Percentiles rank a stretch among this genome's conserved stretches.
Conservation (phyloP, 1,140 invertebrate species). For the Trichonephila clavipes region DNA sequence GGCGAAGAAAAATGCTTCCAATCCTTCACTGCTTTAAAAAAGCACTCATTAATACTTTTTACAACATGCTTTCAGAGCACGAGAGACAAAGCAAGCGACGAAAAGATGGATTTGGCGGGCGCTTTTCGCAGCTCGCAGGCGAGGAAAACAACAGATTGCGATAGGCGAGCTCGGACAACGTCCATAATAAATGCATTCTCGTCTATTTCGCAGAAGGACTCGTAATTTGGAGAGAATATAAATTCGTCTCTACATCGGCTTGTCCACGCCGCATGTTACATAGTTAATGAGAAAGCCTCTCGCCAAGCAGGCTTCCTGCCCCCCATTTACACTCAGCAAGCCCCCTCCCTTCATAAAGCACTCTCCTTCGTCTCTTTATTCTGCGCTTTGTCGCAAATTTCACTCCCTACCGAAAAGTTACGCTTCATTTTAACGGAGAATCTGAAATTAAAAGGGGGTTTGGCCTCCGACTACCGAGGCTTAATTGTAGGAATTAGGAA, state of each 20-base stretch:
- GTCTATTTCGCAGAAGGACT: neutral
- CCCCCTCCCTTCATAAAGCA: neutral
- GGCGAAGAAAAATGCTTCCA: too few relatives aligned
- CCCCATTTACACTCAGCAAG: conserved; percentile 12
- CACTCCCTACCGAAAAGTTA: neutral
- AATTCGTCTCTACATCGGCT: conserved; percentile 57
- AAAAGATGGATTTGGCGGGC: too few relatives aligned
- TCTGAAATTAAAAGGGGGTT: conserved; percentile 2
- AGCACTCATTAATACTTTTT: too few relatives aligned
- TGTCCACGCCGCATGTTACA: conserved; percentile 58
- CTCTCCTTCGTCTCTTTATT: neutral
- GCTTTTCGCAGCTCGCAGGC: too few relatives aligned
- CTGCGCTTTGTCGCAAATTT: conserved; percentile 12
- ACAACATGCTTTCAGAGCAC: too few relatives aligned
- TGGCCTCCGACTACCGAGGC: too few relatives aligned
- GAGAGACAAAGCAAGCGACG: neutral
- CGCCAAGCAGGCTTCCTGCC: neutral
- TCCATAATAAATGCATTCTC: conserved; percentile 48
- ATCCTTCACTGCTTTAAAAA: too few relatives aligned
- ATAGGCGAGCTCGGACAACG: conserved; percentile 11
- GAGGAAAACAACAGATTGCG: neutral
- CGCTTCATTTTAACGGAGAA: conserved; percentile 6
- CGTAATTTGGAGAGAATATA: conserved; percentile 65
- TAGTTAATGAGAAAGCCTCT: conserved; percentile 21
- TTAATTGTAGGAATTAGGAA: neutral